Evolutionary conservation across 2,888 invertebrate species (phyloP).

Genomic region (Matsumyia berberina): DNA sequence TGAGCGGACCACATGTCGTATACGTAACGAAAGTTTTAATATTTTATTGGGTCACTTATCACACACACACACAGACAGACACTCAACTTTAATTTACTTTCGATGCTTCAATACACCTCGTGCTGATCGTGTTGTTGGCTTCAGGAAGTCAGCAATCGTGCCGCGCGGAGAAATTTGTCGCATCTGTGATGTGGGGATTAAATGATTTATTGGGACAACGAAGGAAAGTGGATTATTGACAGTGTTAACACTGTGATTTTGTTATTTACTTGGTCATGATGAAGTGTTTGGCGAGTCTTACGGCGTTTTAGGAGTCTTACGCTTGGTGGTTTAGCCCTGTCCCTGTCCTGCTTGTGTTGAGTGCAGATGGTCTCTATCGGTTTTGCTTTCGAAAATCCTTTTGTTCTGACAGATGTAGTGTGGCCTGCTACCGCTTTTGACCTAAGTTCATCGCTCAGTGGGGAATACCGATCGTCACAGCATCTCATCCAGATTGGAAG

Average conservation of each 20-base stretch:
- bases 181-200: slow-evolving; percentile 35
- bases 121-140: slow-evolving; percentile 24
- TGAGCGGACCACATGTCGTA: slow-evolving; percentile 18
- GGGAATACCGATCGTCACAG: no score
- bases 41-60: slow-evolving; percentile 70
- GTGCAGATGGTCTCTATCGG: no score
- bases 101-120: slow-evolving; percentile 5
- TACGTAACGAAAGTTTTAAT: slow-evolving; percentile 42
- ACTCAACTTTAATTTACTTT: slow-evolving; percentile 50
- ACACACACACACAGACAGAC: background rate
- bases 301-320: background rate
- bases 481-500: no score
- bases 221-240: slow-evolving; percentile 61
- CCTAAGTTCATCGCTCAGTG: no score
- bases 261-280: slow-evolving; percentile 30
- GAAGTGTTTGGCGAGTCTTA: no score
- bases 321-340: no score
- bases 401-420: no score
- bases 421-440: no score
- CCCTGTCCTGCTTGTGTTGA: no score
- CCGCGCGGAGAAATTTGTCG: slow-evolving; percentile 49
- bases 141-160: slow-evolving; percentile 46
- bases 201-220: slow-evolving; percentile 60
- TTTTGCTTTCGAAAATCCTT: no score
- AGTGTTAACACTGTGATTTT: slow-evolving; percentile 60